Evolutionary conservation across 2,797 vertebrate species (phyloP).

Genomic region (Prunella strophiata): DNA sequence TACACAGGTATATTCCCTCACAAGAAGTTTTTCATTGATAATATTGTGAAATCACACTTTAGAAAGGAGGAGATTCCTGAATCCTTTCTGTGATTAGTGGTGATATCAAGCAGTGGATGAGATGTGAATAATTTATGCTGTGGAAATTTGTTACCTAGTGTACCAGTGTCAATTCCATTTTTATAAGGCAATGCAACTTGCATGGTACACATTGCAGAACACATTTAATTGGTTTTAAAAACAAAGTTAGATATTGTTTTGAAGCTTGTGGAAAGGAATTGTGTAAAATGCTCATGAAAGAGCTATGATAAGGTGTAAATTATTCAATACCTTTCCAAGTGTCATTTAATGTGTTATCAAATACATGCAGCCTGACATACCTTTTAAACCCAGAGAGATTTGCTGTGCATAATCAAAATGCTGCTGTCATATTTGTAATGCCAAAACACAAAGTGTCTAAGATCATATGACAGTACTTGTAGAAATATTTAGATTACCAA

Average conservation of each 20-base stretch:
- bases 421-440: slow-evolving; percentile 62
- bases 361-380: slow-evolving; percentile 45
- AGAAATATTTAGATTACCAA: slow-evolving; percentile 55
- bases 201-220: not conserved
- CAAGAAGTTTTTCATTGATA: not conserved
- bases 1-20: not conserved
- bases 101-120: not conserved
- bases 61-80: not conserved
- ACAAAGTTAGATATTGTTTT: slow-evolving; percentile 22
- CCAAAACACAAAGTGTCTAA: slow-evolving; percentile 13
- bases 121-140: not conserved
- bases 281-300: slow-evolving; percentile 5
- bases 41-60: not conserved
- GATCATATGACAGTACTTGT: slow-evolving; percentile 54
- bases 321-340: slow-evolving; percentile 48
- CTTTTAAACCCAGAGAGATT: slow-evolving; percentile 48
- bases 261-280: slow-evolving; percentile 2
- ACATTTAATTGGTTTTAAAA: slow-evolving; percentile 16
- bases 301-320: slow-evolving; percentile 38
- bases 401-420: slow-evolving; percentile 37
- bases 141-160: not conserved
- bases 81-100: not conserved
- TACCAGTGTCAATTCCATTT: not conserved
- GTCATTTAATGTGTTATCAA: slow-evolving; percentile 48
- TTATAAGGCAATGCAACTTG: not conserved